Evolutionary conservation across 2,888 invertebrate species (phyloP).

Genomic region (Drosophila aldrichi): DNA sequence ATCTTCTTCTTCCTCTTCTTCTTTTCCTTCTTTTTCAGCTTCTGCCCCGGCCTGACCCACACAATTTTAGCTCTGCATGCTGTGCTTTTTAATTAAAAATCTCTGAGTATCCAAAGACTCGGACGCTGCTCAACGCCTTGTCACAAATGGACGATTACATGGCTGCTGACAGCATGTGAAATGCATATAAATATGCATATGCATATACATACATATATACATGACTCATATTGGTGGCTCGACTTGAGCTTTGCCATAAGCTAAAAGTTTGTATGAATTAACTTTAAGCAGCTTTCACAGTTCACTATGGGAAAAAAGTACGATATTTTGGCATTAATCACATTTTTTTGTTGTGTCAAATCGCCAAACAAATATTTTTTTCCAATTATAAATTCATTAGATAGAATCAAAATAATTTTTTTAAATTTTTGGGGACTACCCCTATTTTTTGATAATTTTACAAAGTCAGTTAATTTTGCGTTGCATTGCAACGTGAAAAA

Average conservation of each 20-base stretch:
- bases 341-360: too few species aligned
- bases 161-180: conserved; percentile 26
- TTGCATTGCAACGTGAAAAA: too few species aligned
- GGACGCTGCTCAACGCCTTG: conserved; percentile 18
- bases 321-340: too few species aligned
- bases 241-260: neutral
- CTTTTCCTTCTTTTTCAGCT: neutral
- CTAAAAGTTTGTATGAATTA: too few species aligned
- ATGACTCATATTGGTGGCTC: neutral
- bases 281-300: neutral
- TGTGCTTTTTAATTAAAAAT: conserved; percentile 55
- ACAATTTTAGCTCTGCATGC: conserved; percentile 26
- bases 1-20: neutral
- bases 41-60: neutral
- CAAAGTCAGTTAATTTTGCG: too few species aligned
- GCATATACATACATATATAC: neutral
- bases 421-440: too few species aligned
- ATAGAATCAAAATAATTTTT: too few species aligned
- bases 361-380: too few species aligned
- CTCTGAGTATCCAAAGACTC: conserved; percentile 20
- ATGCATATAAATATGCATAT: neutral
- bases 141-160: conserved; percentile 46
- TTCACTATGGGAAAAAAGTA: too few species aligned
- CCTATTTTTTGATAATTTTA: too few species aligned
- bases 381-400: too few species aligned